Conservation (phyloP, 2,113 vertebrate genomes). For the Anthoscopus minutus region DNA sequence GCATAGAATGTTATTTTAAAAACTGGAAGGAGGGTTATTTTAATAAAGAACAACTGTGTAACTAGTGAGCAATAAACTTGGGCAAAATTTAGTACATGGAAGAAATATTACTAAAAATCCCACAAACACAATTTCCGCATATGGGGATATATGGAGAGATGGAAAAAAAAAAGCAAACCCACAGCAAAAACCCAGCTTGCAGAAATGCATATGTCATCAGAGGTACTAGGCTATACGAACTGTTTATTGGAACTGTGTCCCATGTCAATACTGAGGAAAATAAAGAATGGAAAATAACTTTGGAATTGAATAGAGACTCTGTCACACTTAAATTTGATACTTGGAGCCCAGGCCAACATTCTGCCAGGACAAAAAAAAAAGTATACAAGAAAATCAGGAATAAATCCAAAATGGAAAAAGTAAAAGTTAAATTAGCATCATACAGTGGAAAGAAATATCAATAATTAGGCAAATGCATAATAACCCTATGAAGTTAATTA, state of each 20-base stretch:
- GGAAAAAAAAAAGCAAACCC: background rate
- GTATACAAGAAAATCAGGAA: background rate
- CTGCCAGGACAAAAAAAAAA: background rate
- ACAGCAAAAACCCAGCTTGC: background rate
- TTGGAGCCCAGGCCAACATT: background rate
- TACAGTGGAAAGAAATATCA: background rate
- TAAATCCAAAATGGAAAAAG: conserved; percentile 47
- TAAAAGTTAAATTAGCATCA: conserved; percentile 46
- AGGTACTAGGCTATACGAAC: conserved; percentile 1
- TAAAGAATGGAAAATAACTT: conserved; percentile 51
- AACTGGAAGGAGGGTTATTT: background rate
- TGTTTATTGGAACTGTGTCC: conserved; percentile 49
- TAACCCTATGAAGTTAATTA: conserved; percentile 40
- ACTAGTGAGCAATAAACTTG: conserved; percentile 7
- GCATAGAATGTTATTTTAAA: background rate
- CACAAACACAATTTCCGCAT: background rate
- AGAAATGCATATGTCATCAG: background rate
- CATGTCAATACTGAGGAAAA: conserved; percentile 52
- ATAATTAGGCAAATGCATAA: conserved; percentile 36
- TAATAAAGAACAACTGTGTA: conserved; percentile 17
- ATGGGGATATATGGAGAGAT: background rate
- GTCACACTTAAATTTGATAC: conserved; percentile 44
- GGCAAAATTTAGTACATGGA: background rate
- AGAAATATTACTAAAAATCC: conserved; percentile 21
- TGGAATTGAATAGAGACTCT: conserved; percentile 21